Evolutionary conservation across 2,113 vertebrate species (phyloP), one percentile per base, ranked within the genome.

Genomic region (Dipodomys spectabilis): DNA sequence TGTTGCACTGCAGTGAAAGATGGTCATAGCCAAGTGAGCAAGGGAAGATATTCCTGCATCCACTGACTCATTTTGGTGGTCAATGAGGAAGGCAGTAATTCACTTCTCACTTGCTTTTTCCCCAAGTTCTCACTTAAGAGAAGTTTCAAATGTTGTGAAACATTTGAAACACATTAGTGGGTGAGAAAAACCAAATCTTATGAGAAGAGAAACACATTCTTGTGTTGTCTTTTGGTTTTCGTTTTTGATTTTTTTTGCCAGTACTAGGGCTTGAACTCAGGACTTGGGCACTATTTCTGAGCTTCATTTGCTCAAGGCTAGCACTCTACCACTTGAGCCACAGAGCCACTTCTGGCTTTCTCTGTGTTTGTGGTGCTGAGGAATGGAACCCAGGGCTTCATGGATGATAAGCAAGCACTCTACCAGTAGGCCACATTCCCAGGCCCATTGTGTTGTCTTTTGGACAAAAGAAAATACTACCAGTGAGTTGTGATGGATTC

Each of bases 161-260:
- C 92, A 78, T 82, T 79, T 83, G 67, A 90, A 87, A 68, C 73
- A 82, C 20, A 83, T 35, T 32, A 92, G 35, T 12, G 86, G 79
- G 35, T 86, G 23, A 81, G 53, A 2, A 35, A 73, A 68, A 72
- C 15, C 32, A 84, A 53, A 16, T 80, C 11, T 57, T 68, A 3
- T 78, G n/a, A 60, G 88, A 25, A 72, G 49, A 72, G 28, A 60
- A 78, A 64, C 30, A 27, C 71, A 64, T 87, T 72, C 22, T 80
- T 57, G 10, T 32, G 53, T 80, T 53, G 13, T 2, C 27, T 16
- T 35, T 74, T 67, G n/a, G 8, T 7, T 35, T 39, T 39, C 6
- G 39, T 39, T 39, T 39, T 39, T 39, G 39, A 39, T 39, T 39
- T 39, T 39, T 39, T 39, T 39, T 39, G 3, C 39, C 39, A 39